Conservation (phyloP, 2,888 invertebrate genomes). For the Loripinus fragilis region DNA sequence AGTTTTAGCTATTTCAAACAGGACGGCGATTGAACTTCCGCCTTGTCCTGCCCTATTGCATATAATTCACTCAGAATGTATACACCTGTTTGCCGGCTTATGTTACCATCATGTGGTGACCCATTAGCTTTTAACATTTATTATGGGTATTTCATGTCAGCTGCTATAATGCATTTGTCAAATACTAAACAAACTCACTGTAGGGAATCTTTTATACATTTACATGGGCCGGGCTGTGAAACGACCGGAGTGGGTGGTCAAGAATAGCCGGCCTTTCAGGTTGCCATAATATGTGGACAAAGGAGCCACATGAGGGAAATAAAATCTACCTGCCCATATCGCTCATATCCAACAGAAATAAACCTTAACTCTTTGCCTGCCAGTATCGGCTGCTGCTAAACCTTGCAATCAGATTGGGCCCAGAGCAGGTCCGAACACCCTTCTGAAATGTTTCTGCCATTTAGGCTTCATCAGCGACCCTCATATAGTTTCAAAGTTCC, state of each 20-base stretch:
- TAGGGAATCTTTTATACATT: neutral
- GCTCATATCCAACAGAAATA: too few species aligned
- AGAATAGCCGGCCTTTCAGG: too few species aligned
- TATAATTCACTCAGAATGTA: conserved; percentile 8
- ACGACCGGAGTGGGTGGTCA: conserved; percentile 17
- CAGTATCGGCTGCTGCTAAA: too few species aligned
- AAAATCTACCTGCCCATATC: too few species aligned
- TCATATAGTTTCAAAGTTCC: too few species aligned
- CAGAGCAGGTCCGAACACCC: too few species aligned
- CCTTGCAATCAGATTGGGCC: too few species aligned
- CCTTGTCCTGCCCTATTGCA: neutral
- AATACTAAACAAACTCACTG: neutral
- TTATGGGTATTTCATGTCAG: neutral
- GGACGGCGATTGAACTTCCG: conserved; percentile 3
- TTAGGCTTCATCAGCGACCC: too few species aligned
- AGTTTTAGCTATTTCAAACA: neutral
- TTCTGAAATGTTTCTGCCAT: too few species aligned
- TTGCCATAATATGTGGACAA: too few species aligned
- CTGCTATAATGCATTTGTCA: neutral
- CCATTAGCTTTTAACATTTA: conserved; percentile 16
- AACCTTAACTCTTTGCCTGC: too few species aligned
- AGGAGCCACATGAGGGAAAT: too few species aligned
- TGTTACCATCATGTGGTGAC: neutral
- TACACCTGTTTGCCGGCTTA: conserved; percentile 3
- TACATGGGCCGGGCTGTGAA: neutral